Percentiles rank a stretch among this genome's conserved stretches.
Conservation (phyloP, 2,888 invertebrate genomes). For the Pantelozetes paolii region DNA sequence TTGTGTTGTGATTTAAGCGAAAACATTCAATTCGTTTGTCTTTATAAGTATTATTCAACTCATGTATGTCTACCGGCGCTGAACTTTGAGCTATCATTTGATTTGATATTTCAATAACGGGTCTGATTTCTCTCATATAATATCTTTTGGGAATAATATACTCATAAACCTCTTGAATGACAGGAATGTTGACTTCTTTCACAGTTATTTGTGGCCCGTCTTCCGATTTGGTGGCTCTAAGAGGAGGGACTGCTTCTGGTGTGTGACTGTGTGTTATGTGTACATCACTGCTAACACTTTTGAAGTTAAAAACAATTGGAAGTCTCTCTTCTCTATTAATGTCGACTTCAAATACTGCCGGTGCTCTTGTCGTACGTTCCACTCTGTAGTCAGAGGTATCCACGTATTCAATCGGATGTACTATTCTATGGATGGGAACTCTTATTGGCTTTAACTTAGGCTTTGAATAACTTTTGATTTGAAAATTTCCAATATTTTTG, state of each 20-base stretch:
- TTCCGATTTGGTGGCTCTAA: neutral
- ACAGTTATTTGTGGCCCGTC: neutral
- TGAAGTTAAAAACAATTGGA: neutral
- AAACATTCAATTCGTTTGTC: neutral
- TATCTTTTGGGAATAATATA: slow-evolving; percentile 1
- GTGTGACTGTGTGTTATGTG: neutral
- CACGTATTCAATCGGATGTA: neutral
- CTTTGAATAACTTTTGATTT: neutral
- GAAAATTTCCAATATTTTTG: neutral
- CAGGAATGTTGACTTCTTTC: slow-evolving; percentile 10
- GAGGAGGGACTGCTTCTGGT: neutral
- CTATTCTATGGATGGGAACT: neutral
- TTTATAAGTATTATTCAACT: neutral
- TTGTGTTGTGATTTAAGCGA: neutral
- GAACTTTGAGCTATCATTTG: neutral
- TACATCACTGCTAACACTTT: neutral
- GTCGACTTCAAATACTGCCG: too few species aligned
- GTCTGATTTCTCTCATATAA: neutral
- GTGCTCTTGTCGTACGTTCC: neutral
- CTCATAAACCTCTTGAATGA: slow-evolving; percentile 9
- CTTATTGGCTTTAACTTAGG: neutral
- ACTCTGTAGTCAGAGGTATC: neutral
- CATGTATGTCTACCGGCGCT: neutral
- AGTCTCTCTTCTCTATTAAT: neutral
- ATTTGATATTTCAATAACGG: slow-evolving; percentile 20